Evolutionary conservation across 1,140 invertebrate species (phyloP).

Genomic region (Papilio helenus): DNA sequence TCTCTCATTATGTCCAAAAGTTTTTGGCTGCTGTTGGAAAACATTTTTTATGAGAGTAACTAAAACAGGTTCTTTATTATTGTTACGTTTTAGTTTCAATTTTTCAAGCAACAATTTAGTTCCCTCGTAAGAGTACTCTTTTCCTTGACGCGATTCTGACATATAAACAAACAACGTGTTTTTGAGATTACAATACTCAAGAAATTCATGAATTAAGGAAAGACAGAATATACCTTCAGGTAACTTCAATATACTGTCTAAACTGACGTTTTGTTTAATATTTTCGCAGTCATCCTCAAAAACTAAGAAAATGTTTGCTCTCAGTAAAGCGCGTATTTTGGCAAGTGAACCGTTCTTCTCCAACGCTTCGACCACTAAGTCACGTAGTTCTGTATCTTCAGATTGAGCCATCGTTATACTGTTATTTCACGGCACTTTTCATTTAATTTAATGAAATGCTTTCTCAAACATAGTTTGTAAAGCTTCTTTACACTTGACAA

Average conservation of each 20-base stretch:
- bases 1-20: slow-evolving; percentile 43
- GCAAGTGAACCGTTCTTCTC: slow-evolving; percentile 81
- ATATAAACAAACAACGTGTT: slow-evolving; percentile 81
- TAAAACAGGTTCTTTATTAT: slow-evolving; percentile 65
- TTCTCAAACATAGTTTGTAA: slow-evolving; percentile 6
- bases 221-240: slow-evolving; percentile 76
- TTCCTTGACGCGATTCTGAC: slow-evolving; percentile 79
- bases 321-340: slow-evolving; percentile 78
- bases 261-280: slow-evolving; percentile 70
- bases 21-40: slow-evolving; percentile 54
- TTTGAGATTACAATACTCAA: slow-evolving; percentile 80
- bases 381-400: slow-evolving; percentile 79
- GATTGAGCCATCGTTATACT: slow-evolving; percentile 73
- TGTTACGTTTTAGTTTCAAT: slow-evolving; percentile 62
- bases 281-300: slow-evolving; percentile 80
- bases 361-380: slow-evolving; percentile 80
- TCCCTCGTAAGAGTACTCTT: slow-evolving; percentile 70
- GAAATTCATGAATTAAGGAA: slow-evolving; percentile 77
- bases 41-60: slow-evolving; percentile 68
- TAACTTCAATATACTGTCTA: slow-evolving; percentile 73
- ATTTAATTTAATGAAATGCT: not conserved
- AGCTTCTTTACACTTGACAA: slow-evolving; percentile 22
- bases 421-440: slow-evolving; percentile 10
- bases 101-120: slow-evolving; percentile 62
- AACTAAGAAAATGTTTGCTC: slow-evolving; percentile 80